Percentiles rank a stretch among this genome's conserved stretches.
These are phyloP conservation scores for Fragum fragum DNA, from an alignment of 2,888 invertebrate species.

Conservation along the genomic window DNA sequence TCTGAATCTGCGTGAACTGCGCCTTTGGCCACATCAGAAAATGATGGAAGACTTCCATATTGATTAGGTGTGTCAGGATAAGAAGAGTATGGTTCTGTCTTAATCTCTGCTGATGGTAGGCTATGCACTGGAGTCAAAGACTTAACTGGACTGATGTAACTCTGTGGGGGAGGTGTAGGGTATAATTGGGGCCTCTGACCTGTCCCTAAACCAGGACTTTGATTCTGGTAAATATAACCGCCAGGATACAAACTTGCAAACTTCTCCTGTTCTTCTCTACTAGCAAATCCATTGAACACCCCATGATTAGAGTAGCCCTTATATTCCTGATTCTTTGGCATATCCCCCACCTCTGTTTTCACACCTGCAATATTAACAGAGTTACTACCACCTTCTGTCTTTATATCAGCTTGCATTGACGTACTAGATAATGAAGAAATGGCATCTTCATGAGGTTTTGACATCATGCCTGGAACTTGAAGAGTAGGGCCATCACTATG, in stretches of 20 bases:
- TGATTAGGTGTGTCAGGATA: not conserved
- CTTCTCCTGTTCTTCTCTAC: constrained; percentile 43
- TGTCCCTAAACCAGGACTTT: constrained; percentile 29
- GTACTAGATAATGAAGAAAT: not conserved
- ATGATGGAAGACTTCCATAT: constrained; percentile 1
- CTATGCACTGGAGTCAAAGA: constrained; percentile 11
- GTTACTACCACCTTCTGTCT: constrained; percentile 7
- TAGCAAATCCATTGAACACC: constrained; percentile 25
- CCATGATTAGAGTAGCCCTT: constrained; percentile 56
- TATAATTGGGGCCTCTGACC: constrained; percentile 48
- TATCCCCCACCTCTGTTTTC: constrained; percentile 22
- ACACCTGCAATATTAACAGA: constrained; percentile 11
- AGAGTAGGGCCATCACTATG: not conserved
- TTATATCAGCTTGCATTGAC: not conserved
- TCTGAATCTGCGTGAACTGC: not conserved
- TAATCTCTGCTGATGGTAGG: not conserved
- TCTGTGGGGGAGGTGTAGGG: constrained; percentile 56
- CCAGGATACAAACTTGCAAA: constrained; percentile 60
- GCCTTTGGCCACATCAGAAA: not conserved
- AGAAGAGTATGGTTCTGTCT: not conserved
- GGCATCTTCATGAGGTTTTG: not conserved
- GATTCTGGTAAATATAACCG: constrained; percentile 50
- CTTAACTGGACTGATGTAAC: constrained; percentile 53
- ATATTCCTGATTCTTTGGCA: constrained; percentile 48
- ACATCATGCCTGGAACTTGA: not conserved